These are phyloP conservation scores for Cydia amplana DNA, from an alignment of 1,140 invertebrate species.

Conservation along the genomic window DNA sequence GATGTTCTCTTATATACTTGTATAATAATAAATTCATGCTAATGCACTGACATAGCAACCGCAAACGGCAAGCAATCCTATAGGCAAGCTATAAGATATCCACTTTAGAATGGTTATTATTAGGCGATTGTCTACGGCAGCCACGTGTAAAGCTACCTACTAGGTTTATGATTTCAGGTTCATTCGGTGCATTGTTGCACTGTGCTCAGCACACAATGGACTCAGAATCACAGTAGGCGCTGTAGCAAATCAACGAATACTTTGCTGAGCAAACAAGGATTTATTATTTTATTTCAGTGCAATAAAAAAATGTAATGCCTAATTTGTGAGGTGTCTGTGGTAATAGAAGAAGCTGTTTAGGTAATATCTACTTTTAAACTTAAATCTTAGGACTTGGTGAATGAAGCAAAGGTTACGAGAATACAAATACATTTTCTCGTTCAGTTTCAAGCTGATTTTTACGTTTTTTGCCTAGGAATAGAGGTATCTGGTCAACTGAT, in stretches of 20 bases:
- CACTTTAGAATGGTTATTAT: conserved; percentile 39
- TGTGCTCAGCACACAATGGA: conserved; percentile 20
- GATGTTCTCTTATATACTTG: no score
- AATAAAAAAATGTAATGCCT: no score
- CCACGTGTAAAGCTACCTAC: conserved; percentile 47
- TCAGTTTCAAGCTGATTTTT: no score
- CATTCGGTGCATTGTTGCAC: conserved; percentile 37
- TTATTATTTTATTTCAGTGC: neutral
- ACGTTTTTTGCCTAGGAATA: no score
- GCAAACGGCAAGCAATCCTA: neutral
- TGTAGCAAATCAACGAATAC: neutral
- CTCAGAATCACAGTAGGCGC: conserved; percentile 5
- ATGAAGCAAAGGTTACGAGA: no score
- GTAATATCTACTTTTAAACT: no score
- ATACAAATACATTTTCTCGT: no score
- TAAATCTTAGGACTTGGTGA: no score
- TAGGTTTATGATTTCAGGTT: conserved; percentile 51
- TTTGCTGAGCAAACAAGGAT: neutral
- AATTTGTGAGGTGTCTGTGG: no score
- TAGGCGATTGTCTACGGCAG: conserved; percentile 42
- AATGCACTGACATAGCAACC: neutral
- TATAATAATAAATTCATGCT: neutral
- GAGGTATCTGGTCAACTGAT: no score
- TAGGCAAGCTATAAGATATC: neutral
- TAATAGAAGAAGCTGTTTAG: no score